These are phyloP conservation scores for Neosilurus hyrtlii DNA, from an alignment of 2,797 vertebrate genomes.

Conservation along the genomic window DNA sequence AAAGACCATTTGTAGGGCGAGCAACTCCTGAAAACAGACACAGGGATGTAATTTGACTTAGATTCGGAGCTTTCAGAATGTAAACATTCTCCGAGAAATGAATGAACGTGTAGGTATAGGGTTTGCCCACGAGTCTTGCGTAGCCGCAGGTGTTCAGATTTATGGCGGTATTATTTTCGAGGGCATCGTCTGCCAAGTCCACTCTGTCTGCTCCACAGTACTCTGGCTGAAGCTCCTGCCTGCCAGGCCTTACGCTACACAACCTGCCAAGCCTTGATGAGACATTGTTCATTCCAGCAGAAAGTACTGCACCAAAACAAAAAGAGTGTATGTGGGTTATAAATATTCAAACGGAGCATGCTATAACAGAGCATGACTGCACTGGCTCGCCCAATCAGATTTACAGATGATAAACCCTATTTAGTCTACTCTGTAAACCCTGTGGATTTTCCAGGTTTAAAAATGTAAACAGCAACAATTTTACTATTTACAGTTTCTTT, in stretches of 20 bases:
- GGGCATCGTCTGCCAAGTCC: conserved; percentile 18
- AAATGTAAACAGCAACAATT: background rate
- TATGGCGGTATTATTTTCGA: conserved; percentile 36
- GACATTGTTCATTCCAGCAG: conserved; percentile 43
- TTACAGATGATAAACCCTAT: conserved; percentile 47
- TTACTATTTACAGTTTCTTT: background rate
- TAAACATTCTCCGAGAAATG: conserved; percentile 44
- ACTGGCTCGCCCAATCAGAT: background rate
- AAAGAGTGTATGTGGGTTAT: conserved; percentile 14
- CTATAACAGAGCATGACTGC: conserved; percentile 8
- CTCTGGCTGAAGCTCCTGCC: conserved; percentile 32
- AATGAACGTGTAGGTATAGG: conserved; percentile 34
- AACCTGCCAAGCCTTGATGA: conserved; percentile 45
- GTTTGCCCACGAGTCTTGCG: conserved; percentile 28
- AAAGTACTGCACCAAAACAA: conserved; percentile 34
- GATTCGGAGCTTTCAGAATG: conserved; percentile 37
- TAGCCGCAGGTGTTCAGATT: conserved; percentile 47
- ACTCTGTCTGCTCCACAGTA: conserved; percentile 26
- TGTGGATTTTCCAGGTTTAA: background rate
- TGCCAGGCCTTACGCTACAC: conserved; percentile 30
- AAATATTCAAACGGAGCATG: conserved; percentile 35
- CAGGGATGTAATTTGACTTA: background rate
- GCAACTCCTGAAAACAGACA: conserved; percentile 22
- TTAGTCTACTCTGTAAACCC: conserved; percentile 30
- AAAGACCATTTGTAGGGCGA: conserved; percentile 2